Evolutionary conservation across 2,797 vertebrate species (phyloP).

Genomic region (Malacoraja senta): DNA sequence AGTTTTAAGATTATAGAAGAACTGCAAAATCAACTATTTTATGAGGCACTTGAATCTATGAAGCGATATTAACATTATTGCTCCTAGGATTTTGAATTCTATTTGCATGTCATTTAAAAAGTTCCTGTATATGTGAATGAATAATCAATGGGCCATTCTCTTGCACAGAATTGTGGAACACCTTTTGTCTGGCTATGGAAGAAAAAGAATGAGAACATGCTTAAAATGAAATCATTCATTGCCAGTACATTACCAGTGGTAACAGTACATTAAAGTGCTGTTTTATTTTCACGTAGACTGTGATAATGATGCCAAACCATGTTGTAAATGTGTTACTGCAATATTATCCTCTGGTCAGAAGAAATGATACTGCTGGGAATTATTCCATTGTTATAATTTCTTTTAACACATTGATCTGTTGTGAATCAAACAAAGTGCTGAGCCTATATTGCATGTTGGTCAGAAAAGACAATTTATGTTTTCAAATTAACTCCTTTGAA

Average conservation of each 20-base stretch:
- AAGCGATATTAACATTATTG: not conserved
- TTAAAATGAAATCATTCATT: not conserved
- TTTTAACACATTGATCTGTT: not conserved
- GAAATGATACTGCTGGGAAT: not conserved
- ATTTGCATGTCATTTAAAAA: not conserved
- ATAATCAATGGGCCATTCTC: not conserved
- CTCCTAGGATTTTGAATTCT: not conserved
- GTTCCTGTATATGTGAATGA: not conserved
- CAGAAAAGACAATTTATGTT: not conserved
- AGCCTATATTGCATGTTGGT: not conserved
- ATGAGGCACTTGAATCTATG: not conserved
- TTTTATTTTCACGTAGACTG: constrained; percentile 8
- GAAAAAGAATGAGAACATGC: not conserved
- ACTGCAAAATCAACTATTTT: not conserved
- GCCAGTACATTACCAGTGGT: constrained; percentile 8
- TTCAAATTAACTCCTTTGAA: not conserved
- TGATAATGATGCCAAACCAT: constrained; percentile 4
- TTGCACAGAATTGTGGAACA: not conserved
- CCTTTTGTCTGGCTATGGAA: not conserved
- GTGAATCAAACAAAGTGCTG: not conserved
- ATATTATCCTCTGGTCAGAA: not conserved
- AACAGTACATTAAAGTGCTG: not conserved
- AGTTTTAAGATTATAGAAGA: not conserved
- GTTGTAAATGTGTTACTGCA: constrained; percentile 8
- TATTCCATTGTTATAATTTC: not conserved